phyloP scores from a whole-genome alignment of 2,797 vertebrate genomes.

The Parauchenoglanis ngamensis region DNA sequence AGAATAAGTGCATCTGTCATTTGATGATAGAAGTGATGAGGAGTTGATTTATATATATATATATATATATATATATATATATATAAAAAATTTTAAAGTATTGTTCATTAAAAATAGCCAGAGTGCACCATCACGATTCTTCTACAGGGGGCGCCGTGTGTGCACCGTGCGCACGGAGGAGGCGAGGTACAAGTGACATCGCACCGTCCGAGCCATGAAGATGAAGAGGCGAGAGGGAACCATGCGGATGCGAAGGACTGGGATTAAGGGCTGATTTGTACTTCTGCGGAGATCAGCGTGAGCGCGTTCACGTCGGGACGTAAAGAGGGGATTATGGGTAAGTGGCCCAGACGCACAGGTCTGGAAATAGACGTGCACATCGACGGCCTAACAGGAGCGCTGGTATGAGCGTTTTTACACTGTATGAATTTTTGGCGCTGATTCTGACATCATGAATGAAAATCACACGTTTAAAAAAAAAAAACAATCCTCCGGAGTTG shows the following conservation, averaged over 20 bases:
- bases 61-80: background rate
- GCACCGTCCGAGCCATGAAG: background rate
- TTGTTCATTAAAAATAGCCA: background rate
- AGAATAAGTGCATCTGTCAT: constrained; percentile 73
- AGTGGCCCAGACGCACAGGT: background rate
- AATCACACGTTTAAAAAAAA: background rate
- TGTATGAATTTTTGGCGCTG: background rate
- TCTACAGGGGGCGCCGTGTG: background rate
- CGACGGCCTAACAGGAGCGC: too few species aligned
- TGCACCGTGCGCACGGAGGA: too few species aligned
- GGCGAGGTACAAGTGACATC: background rate
- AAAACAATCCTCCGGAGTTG: background rate
- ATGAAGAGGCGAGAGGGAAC: background rate
- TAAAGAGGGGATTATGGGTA: background rate
- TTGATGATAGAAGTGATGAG: background rate
- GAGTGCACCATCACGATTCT: background rate
- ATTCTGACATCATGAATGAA: too few species aligned
- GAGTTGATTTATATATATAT: background rate
- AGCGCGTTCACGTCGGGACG: background rate
- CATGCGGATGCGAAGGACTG: too few species aligned
- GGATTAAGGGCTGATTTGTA: constrained; percentile 17
- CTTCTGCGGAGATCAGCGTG: background rate
- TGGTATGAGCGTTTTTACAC: background rate
- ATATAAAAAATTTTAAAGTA: background rate
- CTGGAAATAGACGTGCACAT: background rate